Percentiles rank a stretch among this genome's conserved stretches.
Evolutionary conservation across 2,113 vertebrate species (phyloP).

Genomic region (Carassius gibelio): DNA sequence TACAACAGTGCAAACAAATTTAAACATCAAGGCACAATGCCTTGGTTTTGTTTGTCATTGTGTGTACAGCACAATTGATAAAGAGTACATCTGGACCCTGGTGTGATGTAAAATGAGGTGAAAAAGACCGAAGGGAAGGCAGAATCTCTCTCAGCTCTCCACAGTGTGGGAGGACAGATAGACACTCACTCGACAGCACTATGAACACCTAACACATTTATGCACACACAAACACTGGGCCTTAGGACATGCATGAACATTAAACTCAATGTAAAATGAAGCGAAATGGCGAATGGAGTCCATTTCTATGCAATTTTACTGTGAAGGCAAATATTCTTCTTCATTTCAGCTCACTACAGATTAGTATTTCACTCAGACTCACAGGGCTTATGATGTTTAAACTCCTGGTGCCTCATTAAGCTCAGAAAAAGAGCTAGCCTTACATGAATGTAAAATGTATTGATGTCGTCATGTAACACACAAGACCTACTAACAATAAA

Average conservation of each 20-base stretch:
- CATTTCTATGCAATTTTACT: not conserved
- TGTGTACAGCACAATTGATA: not conserved
- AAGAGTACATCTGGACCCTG: not conserved
- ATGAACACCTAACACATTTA: constrained; percentile 1
- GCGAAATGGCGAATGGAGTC: not conserved
- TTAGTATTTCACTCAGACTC: not conserved
- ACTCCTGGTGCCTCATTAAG: constrained; percentile 1
- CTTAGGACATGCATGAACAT: constrained; percentile 10
- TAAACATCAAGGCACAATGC: not conserved
- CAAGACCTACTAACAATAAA: not conserved
- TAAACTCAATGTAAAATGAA: not conserved
- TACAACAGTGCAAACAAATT: not conserved
- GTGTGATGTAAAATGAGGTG: constrained; percentile 12
- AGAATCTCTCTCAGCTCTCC: not conserved
- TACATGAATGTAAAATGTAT: not conserved
- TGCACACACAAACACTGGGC: constrained; percentile 14
- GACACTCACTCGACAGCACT: constrained; percentile 2
- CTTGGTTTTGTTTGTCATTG: not conserved
- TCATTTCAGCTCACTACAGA: not conserved
- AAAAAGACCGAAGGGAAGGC: constrained; percentile 16
- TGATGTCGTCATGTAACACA: not conserved
- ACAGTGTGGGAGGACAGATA: constrained; percentile 25
- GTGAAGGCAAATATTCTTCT: not conserved
- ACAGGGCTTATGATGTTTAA: not conserved
- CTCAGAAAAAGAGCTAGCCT: not conserved